phyloP scores from a whole-genome alignment of 2,113 vertebrate genomes.

The Tursiops truncatus region DNA sequence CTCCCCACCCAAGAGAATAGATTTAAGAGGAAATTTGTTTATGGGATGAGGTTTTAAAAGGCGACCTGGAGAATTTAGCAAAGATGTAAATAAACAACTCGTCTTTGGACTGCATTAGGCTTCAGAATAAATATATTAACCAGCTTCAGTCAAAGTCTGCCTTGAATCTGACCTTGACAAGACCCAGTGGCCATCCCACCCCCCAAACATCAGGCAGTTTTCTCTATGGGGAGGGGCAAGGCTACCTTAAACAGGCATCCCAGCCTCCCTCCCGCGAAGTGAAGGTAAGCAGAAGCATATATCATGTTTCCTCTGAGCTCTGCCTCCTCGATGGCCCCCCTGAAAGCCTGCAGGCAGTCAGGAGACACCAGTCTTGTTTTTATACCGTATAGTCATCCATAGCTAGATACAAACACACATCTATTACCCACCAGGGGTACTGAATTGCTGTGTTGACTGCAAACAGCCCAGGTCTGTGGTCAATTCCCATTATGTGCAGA shows the following conservation, averaged over 20 bases:
- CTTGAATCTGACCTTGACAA: conserved; percentile 73
- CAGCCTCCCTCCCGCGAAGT: neutral
- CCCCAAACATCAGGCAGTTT: neutral
- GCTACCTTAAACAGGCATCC: neutral
- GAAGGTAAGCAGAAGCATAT: conserved; percentile 46
- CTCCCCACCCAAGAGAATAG: conserved; percentile 71
- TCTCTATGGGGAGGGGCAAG: neutral
- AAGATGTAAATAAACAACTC: conserved; percentile 76
- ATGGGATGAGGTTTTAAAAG: conserved; percentile 77
- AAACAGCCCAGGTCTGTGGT: neutral
- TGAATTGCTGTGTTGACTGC: neutral
- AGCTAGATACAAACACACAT: neutral
- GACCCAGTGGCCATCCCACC: conserved; percentile 20
- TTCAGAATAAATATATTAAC: conserved; percentile 72
- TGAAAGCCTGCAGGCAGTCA: neutral
- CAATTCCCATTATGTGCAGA: neutral
- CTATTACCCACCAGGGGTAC: conserved; percentile 2
- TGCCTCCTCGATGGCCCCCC: neutral
- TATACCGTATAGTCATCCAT: neutral
- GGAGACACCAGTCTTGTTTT: conserved; percentile 52
- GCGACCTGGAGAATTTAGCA: conserved; percentile 77
- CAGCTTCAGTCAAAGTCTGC: conserved; percentile 57
- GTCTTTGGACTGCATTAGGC: conserved; percentile 69
- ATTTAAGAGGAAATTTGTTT: conserved; percentile 79
- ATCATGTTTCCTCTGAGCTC: neutral